Conservation (phyloP, 2,888 invertebrate species). For the Abrostola triplasia region DNA sequence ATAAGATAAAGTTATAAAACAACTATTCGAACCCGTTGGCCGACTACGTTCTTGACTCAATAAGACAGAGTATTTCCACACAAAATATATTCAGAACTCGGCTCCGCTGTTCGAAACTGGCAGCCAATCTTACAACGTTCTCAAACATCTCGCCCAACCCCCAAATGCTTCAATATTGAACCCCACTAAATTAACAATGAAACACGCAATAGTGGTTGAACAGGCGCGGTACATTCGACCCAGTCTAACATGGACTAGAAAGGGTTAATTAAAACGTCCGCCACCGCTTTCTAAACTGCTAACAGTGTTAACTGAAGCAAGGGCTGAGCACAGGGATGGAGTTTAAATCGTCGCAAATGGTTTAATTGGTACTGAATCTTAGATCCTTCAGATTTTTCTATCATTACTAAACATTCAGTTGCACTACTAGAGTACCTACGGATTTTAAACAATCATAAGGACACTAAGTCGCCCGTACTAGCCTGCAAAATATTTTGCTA, state of each 20-base stretch:
- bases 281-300: constrained; percentile 59
- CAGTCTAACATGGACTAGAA: constrained; percentile 54
- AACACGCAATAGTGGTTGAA: constrained; percentile 51
- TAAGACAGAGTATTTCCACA: neutral
- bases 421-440: no score
- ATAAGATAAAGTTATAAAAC: no score
- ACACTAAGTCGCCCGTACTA: no score
- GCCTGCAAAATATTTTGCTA: no score
- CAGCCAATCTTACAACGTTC: constrained; percentile 34
- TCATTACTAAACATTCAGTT: no score
- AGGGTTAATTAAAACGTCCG: constrained; percentile 77
- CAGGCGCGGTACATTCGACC: constrained; percentile 49
- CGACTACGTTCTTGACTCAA: neutral
- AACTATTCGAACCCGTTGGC: no score
- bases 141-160: constrained; percentile 35
- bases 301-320: constrained; percentile 57
- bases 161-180: constrained; percentile 47
- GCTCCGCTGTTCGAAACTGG: neutral
- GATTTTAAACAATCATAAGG: no score
- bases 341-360: constrained; percentile 16
- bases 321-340: constrained; percentile 44
- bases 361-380: neutral
- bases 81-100: neutral
- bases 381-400: no score
- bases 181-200: constrained; percentile 47